Percentiles rank a stretch among this genome's conserved stretches.
phyloP scores from a whole-genome alignment of 2,113 vertebrate species.

The Connochaetes taurinus region DNA sequence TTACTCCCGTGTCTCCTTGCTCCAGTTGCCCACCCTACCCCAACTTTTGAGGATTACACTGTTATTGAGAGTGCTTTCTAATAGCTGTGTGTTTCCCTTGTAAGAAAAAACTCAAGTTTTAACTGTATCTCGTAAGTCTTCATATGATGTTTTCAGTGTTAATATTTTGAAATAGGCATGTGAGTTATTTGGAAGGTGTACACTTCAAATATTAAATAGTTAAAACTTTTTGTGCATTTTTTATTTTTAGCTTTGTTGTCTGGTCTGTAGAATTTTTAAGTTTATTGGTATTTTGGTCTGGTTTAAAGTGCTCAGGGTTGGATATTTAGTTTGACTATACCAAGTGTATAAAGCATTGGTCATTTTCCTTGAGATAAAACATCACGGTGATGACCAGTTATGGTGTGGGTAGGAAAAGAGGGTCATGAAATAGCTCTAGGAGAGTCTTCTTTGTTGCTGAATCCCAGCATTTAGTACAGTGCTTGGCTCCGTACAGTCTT shows the following conservation, averaged over 20 bases:
- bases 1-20: background rate
- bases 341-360: background rate
- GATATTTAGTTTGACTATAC: background rate
- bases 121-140: background rate
- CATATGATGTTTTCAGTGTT: background rate
- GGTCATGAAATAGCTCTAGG: background rate
- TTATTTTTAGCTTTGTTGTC: conserved; percentile 4
- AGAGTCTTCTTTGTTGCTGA: background rate
- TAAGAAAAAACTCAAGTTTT: background rate
- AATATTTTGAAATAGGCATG: background rate
- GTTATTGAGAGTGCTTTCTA: background rate
- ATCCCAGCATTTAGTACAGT: background rate
- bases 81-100: background rate
- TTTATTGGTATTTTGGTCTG: background rate
- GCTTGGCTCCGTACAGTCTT: background rate
- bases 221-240: background rate
- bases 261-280: background rate
- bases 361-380: background rate
- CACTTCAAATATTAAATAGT: background rate
- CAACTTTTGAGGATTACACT: background rate
- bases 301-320: background rate
- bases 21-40: background rate
- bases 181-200: background rate
- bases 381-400: background rate
- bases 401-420: background rate